A percentile compares a stretch with the other conserved stretches of the same genome.
phyloP scores from a whole-genome alignment of 2,888 invertebrate genomes.

The Carcina quercana region DNA sequence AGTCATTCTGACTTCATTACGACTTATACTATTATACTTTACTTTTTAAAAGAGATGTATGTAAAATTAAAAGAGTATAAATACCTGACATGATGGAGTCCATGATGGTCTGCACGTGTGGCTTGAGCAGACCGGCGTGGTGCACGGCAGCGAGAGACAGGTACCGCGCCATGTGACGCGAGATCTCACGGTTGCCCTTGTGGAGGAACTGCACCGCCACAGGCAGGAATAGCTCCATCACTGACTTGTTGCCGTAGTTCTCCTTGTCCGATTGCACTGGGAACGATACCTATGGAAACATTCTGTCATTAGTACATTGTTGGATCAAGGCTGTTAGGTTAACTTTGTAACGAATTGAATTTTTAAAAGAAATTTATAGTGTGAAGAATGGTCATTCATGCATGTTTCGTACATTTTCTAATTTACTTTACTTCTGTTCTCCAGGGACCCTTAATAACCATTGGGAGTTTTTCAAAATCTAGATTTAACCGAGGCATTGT shows the following conservation, averaged over 20 bases:
- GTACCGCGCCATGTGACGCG: slow-evolving; percentile 92
- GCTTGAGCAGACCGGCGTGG: slow-evolving; percentile 88
- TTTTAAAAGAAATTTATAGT: too few relatives aligned
- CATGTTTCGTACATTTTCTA: too few relatives aligned
- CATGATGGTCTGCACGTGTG: slow-evolving; percentile 92
- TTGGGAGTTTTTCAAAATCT: too few relatives aligned
- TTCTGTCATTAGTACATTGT: background rate
- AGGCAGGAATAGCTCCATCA: slow-evolving; percentile 90
- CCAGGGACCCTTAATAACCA: too few relatives aligned
- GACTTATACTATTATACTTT: too few relatives aligned
- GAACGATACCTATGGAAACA: slow-evolving; percentile 60
- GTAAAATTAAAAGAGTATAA: too few relatives aligned
- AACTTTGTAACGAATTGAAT: too few relatives aligned
- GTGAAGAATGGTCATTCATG: too few relatives aligned
- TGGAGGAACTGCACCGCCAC: slow-evolving; percentile 94
- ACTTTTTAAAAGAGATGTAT: too few relatives aligned
- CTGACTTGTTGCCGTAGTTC: slow-evolving; percentile 75
- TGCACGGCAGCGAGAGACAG: slow-evolving; percentile 94
- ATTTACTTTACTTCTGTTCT: too few relatives aligned
- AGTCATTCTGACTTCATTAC: too few relatives aligned
- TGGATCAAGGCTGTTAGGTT: background rate
- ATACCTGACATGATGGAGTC: slow-evolving; percentile 92
- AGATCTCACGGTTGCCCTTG: slow-evolving; percentile 92
- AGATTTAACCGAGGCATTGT: too few relatives aligned
- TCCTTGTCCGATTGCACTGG: slow-evolving; percentile 64